Base-by-base conservation (phyloP, 1,140 invertebrate genomes). In the Lasioglossum baleicum region DNA sequence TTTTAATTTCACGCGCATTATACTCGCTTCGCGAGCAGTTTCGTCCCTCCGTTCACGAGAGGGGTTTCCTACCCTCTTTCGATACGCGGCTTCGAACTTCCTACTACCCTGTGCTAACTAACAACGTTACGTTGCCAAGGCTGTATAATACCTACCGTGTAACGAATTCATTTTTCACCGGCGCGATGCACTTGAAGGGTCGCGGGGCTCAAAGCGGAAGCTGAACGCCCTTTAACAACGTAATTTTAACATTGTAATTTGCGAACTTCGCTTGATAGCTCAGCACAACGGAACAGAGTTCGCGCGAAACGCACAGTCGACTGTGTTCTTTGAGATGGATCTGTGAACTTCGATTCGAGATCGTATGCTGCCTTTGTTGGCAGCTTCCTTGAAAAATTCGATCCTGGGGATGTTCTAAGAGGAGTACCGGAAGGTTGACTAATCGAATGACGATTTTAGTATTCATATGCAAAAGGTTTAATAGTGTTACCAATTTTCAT, bases 121-220 rank as follows among this genome's bases (percentile, higher is more conserved):
- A 75, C 67, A 67, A 67, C 73, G 63, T 58, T 67, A 17, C 73
- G 75, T 51, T 56, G 42, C 42, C 17, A 56, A 42, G 10, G n/a
- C 42, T 77, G 75, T 63, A 77, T 77, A 77, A 77, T 63, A 61
- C 56, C 56, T 70, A 13, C 17, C 66, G 75, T 48, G 67, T 71
- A 71, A 77, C 75, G 75, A 63, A 77, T 63, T 77, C 75, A 77
- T 77, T 71, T 77, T 71, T 77, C 75, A 71, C 58, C 58, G 44
- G 5, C 35, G 58, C 10, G 70, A 63, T 71, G 67, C 58, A 51
- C 42, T 48, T 51, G 67, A 71, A 77, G 75, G 67, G 58, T 31
- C 8, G 56, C 5, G 15, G 20, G 6, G n/a, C n/a, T 51, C 42
- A 71, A 77, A 70, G 67, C 66, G 60, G 58, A 15, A 40, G 35